Evolutionary conservation across 1,140 invertebrate species (phyloP).

Genomic region (Ceratitis capitata): DNA sequence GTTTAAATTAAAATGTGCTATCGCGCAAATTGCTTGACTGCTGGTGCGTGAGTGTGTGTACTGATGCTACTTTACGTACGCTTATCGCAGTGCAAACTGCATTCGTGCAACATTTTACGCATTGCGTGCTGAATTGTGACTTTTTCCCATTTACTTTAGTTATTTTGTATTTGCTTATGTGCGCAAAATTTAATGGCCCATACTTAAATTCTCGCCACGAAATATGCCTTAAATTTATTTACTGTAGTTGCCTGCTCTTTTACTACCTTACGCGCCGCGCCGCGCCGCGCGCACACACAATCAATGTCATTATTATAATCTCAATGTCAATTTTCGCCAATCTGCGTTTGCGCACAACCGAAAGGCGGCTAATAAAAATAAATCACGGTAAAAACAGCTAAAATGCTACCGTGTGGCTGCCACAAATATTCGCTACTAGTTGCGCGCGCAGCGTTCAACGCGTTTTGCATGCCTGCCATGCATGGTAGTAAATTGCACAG

Average conservation of each 20-base stretch:
- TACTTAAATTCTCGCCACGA: neutral
- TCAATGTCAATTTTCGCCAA: slow-evolving; percentile 33
- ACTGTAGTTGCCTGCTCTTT: neutral
- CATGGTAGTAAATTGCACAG: neutral
- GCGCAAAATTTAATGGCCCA: neutral
- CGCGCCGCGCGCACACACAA: neutral
- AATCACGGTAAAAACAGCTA: slow-evolving; percentile 8
- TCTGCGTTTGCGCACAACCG: neutral
- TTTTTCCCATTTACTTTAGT: neutral
- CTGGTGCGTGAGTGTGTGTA: neutral
- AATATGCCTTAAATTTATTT: slow-evolving; percentile 6
- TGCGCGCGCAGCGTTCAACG: neutral
- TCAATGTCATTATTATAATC: slow-evolving; percentile 35
- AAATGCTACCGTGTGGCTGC: slow-evolving; percentile 2
- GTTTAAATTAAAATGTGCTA: neutral
- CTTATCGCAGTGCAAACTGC: slow-evolving; percentile 26
- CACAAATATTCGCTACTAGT: neutral
- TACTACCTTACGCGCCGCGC: neutral
- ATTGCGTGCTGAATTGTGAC: neutral
- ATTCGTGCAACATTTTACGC: slow-evolving; percentile 37
- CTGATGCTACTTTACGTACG: neutral
- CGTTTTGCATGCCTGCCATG: slow-evolving; percentile 7
- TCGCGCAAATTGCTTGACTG: neutral
- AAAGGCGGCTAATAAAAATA: slow-evolving; percentile 20
- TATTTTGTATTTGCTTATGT: neutral